phyloP scores from a whole-genome alignment of 2,113 vertebrate genomes.

The Phyllostomus discolor region DNA sequence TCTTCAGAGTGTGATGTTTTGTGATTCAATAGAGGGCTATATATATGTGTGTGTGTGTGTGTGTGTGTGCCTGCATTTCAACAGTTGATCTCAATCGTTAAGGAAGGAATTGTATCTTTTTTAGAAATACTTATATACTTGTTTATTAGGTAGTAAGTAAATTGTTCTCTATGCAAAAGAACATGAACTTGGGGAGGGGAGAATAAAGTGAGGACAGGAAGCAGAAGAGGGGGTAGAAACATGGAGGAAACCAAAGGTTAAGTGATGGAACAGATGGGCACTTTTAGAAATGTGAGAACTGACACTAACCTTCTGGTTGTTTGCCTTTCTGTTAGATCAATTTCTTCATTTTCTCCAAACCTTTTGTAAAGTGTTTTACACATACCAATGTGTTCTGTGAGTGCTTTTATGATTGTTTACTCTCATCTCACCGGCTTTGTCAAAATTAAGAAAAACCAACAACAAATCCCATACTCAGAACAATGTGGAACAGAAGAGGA shows the following conservation, averaged over 20 bases:
- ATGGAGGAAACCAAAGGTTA: background rate
- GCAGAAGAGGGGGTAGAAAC: background rate
- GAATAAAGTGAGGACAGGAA: background rate
- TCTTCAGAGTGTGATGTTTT: background rate
- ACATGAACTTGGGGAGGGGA: background rate
- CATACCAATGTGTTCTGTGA: background rate
- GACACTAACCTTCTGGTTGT: background rate
- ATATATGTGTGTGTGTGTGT: too few species aligned
- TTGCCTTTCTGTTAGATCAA: background rate
- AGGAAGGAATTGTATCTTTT: background rate
- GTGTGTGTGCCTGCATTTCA: background rate
- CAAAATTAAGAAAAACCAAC: background rate
- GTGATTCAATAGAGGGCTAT: background rate
- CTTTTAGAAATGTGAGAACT: background rate
- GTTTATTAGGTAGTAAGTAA: background rate
- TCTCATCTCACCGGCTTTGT: background rate
- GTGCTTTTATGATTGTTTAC: background rate
- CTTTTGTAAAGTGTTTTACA: background rate
- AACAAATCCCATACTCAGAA: background rate
- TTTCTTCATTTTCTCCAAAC: background rate
- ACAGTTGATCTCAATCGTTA: background rate
- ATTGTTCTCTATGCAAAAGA: background rate
- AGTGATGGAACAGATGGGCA: background rate
- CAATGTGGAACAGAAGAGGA: background rate
- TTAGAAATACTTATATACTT: background rate